Evolutionary conservation across 2,113 vertebrate species (phyloP).

Genomic region (Microtus pennsylvanicus): DNA sequence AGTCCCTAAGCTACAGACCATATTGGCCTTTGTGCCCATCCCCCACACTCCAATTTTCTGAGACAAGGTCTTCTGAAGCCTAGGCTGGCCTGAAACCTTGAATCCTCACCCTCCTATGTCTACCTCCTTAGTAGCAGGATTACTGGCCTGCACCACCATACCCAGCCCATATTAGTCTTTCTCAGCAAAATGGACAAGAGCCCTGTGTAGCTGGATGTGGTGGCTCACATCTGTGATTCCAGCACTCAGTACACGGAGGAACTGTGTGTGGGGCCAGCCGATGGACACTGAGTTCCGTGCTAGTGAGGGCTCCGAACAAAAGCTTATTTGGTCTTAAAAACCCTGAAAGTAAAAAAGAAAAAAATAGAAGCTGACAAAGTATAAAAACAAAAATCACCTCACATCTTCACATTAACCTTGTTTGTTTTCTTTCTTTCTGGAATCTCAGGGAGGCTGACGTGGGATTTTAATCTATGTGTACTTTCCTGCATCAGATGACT

Average conservation of each 20-base stretch:
- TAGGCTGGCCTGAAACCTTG: neutral
- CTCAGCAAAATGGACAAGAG: constrained; percentile 35
- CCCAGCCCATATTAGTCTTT: neutral
- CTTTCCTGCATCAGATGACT: neutral
- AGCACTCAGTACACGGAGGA: neutral
- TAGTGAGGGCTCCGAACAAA: neutral
- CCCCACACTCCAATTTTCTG: too few species aligned
- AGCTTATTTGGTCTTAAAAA: neutral
- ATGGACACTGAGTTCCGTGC: neutral
- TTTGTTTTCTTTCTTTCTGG: neutral
- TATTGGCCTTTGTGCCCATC: neutral
- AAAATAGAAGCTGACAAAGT: neutral
- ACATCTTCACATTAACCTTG: neutral
- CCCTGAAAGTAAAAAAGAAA: neutral
- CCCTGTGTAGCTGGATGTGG: neutral
- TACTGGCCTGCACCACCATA: neutral
- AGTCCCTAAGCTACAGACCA: neutral
- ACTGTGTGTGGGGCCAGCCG: neutral
- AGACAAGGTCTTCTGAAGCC: neutral
- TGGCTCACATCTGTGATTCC: neutral
- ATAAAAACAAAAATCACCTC: neutral
- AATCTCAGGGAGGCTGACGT: neutral
- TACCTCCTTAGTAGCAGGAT: neutral
- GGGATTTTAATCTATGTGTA: neutral
- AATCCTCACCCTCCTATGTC: neutral